A percentile compares a stretch with the other conserved stretches of the same genome.
Conservation (phyloP, 2,888 invertebrate genomes). For the Sipha maydis region DNA sequence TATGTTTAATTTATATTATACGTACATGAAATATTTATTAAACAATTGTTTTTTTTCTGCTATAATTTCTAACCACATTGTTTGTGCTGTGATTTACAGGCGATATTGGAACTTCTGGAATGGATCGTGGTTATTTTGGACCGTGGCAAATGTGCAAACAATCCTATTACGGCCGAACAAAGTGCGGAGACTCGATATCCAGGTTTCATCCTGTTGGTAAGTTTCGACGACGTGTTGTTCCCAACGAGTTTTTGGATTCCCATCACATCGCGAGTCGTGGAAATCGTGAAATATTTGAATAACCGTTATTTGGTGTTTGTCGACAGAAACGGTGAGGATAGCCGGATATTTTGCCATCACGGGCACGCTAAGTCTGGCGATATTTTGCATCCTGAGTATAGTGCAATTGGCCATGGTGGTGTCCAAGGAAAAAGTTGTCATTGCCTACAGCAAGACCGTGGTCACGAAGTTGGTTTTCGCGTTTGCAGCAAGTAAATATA, state of each 20-base stretch:
- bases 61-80: not conserved
- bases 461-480: constrained; percentile 83
- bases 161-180: constrained; percentile 82
- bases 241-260: not conserved
- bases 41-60: not conserved
- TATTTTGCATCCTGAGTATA: constrained; percentile 82
- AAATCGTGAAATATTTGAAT: not conserved
- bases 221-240: constrained; percentile 67
- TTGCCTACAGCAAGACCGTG: constrained; percentile 81
- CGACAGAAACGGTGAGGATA: constrained; percentile 81
- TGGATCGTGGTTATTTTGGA: constrained; percentile 86
- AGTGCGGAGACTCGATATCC: constrained; percentile 81
- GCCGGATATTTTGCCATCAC: constrained; percentile 83
- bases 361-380: constrained; percentile 78
- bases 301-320: constrained; percentile 63
- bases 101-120: constrained; percentile 67
- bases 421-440: constrained; percentile 81
- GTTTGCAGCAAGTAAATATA: constrained; percentile 78
- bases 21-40: no score
- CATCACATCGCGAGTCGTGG: not conserved
- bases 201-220: constrained; percentile 83
- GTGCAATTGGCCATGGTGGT: constrained; percentile 89
- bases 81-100: not conserved
- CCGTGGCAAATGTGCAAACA: constrained; percentile 89
- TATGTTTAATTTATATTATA: no score